A percentile compares a stretch with the other conserved stretches of the same genome.
These are phyloP conservation scores for Notechis scutatus DNA, from an alignment of 2,113 vertebrate genomes.

Conservation along the genomic window DNA sequence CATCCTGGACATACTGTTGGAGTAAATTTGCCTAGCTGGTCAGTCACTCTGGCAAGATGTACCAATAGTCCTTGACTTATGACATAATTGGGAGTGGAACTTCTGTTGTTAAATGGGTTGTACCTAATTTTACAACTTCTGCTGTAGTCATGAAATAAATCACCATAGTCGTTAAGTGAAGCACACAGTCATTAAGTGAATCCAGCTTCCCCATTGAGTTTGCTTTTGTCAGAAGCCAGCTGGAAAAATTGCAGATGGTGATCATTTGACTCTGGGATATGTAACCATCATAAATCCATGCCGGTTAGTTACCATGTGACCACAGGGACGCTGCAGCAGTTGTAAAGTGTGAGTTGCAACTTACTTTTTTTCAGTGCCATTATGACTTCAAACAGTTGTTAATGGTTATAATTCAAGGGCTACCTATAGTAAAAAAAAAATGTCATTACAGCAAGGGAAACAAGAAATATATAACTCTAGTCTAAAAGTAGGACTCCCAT, in stretches of 20 bases:
- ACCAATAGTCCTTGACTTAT: not conserved
- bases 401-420: not conserved
- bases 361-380: not conserved
- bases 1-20: not conserved
- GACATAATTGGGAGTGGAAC: not conserved
- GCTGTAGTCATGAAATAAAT: not conserved
- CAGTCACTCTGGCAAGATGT: not conserved
- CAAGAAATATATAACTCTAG: not conserved
- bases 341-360: not conserved
- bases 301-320: not conserved
- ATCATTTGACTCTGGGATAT: not conserved
- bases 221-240: not conserved
- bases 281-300: not conserved
- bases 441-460: not conserved
- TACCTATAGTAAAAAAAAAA: not conserved
- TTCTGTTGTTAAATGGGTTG: not conserved
- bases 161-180: not conserved
- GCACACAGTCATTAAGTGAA: not conserved
- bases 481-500: not conserved
- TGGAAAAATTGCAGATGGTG: not conserved
- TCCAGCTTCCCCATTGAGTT: not conserved
- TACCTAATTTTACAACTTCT: not conserved
- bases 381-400: not conserved
- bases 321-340: not conserved
- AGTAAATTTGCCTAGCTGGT: not conserved